A percentile compares a stretch with the other conserved stretches of the same genome.
phyloP scores from a whole-genome alignment of 2,113 vertebrate genomes.

The Chrysochloris asiatica region DNA sequence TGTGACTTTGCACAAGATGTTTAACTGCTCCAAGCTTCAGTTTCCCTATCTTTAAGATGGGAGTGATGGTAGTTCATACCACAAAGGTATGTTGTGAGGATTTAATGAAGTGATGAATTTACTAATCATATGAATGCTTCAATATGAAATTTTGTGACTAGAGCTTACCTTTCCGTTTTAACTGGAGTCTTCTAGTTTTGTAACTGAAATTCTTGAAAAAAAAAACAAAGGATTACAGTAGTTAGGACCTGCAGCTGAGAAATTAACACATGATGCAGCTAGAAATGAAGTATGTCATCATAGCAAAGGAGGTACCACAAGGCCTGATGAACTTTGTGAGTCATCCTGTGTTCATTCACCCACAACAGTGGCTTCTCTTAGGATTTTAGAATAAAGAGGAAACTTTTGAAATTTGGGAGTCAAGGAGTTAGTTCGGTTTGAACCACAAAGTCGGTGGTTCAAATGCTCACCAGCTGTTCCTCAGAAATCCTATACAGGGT shows the following conservation, averaged over 20 bases:
- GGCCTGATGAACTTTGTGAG: neutral
- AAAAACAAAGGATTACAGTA: neutral
- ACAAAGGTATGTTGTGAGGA: neutral
- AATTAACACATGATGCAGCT: neutral
- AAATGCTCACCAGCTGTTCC: too few relatives aligned
- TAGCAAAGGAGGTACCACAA: neutral
- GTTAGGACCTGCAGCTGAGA: neutral
- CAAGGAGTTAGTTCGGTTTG: neutral
- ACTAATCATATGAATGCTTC: slow-evolving; percentile 12
- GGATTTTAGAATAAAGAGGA: neutral
- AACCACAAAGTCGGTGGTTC: too few relatives aligned
- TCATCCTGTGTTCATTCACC: neutral
- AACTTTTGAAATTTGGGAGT: neutral
- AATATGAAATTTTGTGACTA: neutral
- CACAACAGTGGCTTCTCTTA: neutral
- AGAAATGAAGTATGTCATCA: neutral
- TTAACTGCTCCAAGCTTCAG: neutral
- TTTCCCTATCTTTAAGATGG: slow-evolving; percentile 12
- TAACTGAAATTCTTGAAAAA: neutral
- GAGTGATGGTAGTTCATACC: neutral
- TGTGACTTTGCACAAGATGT: slow-evolving; percentile 4
- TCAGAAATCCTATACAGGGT: too few relatives aligned
- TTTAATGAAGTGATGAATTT: neutral
- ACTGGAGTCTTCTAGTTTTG: neutral
- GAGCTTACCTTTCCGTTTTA: neutral